Base-by-base conservation (phyloP, 2,113 vertebrate species). In the Atlantisia rogersi region DNA sequence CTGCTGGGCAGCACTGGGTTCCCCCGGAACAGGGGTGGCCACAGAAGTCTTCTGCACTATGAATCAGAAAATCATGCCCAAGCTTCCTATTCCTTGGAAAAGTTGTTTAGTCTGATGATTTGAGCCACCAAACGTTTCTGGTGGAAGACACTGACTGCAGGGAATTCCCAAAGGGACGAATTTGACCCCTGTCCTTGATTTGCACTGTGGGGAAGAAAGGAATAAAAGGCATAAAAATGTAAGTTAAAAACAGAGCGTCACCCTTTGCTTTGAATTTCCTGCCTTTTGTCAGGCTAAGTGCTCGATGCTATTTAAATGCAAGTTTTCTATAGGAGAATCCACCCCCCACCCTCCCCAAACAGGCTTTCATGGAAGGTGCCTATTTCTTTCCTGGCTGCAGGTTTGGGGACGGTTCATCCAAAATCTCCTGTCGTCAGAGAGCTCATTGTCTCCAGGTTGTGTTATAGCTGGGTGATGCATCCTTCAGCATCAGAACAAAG, bases 161-260 rank as follows among this genome's bases (percentile, higher is more conserved):
- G 73, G 81, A 76, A 59, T 12, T 90, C 21, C 40, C 0, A 0
- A 84, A 39, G 26, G 37, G 53, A 82, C 84, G 31, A 39, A 0
- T 77, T 89, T 96, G 92, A 94, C 91, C 78, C 59, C 40, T 91
- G 94, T 95, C 94, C 92, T 94, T 85, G 79, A 85, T 89, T 89
- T 92, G 86, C 74, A 52, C 88, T 76, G 19, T 5, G 10, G 26
- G 55, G 32, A 91, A 87, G 63, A 92, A 95, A 89, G 50, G 46
- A 94, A 85, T 96, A 90, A 95, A 89, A 94, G 83, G 70, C 86
- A 94, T 85, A 96, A 96, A 96, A 96, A 96, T 87, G 83, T 87
- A 91, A 87, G 83, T 89, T 96, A 82, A 96, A 94, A 94, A 94
- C 88, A 80, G 69, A 84, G 86, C 67, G 83, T 91, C 74, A 70